A percentile compares a stretch with the other conserved stretches of the same genome.
Evolutionary conservation across 2,113 vertebrate species (phyloP).

Genomic region (Acanthisitta chloris): DNA sequence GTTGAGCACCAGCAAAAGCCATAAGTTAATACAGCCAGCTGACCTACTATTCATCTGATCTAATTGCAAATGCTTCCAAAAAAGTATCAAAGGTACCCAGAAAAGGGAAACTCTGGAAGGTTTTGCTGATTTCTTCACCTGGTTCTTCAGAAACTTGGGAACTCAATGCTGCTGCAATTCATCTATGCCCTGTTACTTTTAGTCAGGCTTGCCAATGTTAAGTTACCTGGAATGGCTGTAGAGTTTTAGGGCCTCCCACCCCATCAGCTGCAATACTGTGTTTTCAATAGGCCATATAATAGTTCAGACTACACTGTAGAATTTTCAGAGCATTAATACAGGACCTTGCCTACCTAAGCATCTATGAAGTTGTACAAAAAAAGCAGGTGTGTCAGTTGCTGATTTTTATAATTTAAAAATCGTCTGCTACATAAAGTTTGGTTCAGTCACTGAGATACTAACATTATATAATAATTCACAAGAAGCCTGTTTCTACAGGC

Average conservation of each 20-base stretch:
- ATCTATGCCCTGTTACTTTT: neutral
- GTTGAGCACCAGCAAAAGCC: neutral
- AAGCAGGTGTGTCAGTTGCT: neutral
- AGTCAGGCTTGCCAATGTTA: neutral
- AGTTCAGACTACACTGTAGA: neutral
- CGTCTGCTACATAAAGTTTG: neutral
- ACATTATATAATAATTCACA: neutral
- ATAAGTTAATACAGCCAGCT: neutral
- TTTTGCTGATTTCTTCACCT: neutral
- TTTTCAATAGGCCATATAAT: neutral
- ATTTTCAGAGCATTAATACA: neutral
- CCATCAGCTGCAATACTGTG: neutral
- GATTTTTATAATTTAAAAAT: neutral
- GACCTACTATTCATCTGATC: neutral
- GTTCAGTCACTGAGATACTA: neutral
- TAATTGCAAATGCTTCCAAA: neutral
- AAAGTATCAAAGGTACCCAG: neutral
- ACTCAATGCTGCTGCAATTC: neutral
- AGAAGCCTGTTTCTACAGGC: neutral
- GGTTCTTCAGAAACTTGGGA: neutral
- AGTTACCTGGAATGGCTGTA: neutral
- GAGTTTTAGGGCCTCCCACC: neutral
- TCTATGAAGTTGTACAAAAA: neutral
- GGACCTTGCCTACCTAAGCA: accelerated
- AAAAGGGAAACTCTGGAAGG: neutral